Evolutionary conservation across 2,113 vertebrate species (phyloP).

Genomic region (Orientallactaga bullata): DNA sequence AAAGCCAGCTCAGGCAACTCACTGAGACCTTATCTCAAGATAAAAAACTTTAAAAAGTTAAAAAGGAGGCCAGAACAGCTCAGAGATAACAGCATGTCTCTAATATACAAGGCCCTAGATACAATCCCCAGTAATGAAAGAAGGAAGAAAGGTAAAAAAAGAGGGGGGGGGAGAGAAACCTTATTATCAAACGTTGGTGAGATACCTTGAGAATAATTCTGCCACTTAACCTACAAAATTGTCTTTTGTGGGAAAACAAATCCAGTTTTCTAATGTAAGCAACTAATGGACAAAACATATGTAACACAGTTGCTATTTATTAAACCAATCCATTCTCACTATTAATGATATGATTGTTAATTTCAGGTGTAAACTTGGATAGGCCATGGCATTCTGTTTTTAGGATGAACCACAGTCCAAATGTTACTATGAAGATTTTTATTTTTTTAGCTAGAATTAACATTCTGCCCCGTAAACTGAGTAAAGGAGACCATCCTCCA

Average conservation of each 20-base stretch:
- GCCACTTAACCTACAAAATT: neutral
- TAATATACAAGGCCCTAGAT: neutral
- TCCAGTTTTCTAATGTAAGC: neutral
- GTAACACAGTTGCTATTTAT: neutral
- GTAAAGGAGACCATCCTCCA: neutral
- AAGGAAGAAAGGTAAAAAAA: too few relatives aligned
- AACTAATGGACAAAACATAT: neutral
- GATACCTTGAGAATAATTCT: neutral
- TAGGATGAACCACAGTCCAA: neutral
- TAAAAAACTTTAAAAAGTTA: neutral
- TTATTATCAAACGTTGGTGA: neutral
- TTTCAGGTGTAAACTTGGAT: neutral
- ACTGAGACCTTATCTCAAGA: neutral
- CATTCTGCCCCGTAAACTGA: neutral
- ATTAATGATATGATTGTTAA: neutral
- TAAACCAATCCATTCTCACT: constrained; percentile 1
- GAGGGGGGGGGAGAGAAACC: too few relatives aligned
- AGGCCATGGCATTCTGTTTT: neutral
- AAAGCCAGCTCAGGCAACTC: neutral
- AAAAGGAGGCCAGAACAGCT: neutral
- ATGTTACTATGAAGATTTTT: neutral
- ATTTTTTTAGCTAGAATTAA: neutral
- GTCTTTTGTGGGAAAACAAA: neutral
- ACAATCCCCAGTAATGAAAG: neutral
- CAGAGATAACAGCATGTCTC: neutral